Evolutionary conservation across 2,888 invertebrate species (phyloP), one percentile per base, ranked within the genome.

Genomic region (Drosophila testacea): DNA sequence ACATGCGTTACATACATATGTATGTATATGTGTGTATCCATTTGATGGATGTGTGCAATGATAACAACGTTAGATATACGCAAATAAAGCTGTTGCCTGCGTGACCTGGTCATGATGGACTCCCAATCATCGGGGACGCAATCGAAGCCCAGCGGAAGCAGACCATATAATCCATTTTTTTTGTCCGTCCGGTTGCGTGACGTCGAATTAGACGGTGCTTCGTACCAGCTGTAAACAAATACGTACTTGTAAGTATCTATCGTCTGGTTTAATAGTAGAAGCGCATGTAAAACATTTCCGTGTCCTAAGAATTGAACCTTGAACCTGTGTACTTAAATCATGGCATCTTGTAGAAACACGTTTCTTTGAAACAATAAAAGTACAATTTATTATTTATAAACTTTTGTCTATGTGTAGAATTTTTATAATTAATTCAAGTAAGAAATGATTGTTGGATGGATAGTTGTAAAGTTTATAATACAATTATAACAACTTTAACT

Each of bases 121-220:
- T 48, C 27, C 16, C n/a, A 32, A 30, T 28, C 46, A 56, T 11
- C 27, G 42, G 32, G 56, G 36, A 46, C 28, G 56, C 46, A 57
- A 36, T 57, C 28, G 56, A 13, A 10, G 55, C 56, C 61, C 61
- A 55, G 60, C 69, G 79, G 69, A 81, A 80, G 75, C 69, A 61
- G 69, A 65, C 73, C 66, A 71, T 77, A 79, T 85, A 79, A 79
- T 80, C 80, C 72, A 78, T 76, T 72, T 60, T 62, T 79, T 34
- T 69, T 62, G 59, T 51, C 55, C 13, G 38, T 62, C 61, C 56
- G 42, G 34, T 56, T 56, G 48, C 56, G 56, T 56, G 63, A 56
- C 55, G 56, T 41, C 4, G 10, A 47, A 28, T 28, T 27, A 28
- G 50, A 50, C 50, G 6, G 50, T 27, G 27, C 44, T 22, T 11